Conservation (phyloP, 2,113 vertebrate genomes). For the Sigmodon hispidus region DNA sequence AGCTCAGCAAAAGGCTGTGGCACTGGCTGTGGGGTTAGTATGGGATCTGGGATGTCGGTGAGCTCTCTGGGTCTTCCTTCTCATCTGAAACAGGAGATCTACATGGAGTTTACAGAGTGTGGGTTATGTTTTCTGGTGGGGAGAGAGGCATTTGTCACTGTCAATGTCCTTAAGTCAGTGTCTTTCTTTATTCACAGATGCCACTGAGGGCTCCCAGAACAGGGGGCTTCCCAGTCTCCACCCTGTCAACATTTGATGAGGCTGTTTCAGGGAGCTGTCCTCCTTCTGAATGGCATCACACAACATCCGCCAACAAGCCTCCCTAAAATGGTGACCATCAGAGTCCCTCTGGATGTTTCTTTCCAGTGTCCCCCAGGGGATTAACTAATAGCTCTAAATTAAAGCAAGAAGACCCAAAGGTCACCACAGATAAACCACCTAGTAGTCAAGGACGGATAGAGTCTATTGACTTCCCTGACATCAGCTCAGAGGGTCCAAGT, state of each 20-base stretch:
- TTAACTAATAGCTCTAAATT: neutral
- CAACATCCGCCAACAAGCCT: neutral
- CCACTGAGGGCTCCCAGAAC: fast-evolving
- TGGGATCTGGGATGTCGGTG: fast-evolving
- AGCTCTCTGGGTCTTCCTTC: neutral
- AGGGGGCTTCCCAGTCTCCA: fast-evolving
- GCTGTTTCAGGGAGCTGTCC: too few species aligned
- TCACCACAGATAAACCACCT: neutral
- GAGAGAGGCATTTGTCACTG: fast-evolving
- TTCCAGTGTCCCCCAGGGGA: fast-evolving
- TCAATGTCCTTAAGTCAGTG: fast-evolving
- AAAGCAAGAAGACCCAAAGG: neutral
- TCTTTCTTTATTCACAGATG: too few species aligned
- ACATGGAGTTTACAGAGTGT: fast-evolving
- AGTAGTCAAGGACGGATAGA: fast-evolving
- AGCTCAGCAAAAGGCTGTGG: neutral
- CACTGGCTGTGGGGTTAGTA: fast-evolving
- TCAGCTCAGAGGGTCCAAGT: fast-evolving
- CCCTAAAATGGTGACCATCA: fast-evolving
- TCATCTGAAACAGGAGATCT: neutral
- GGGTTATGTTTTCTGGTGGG: fast-evolving
- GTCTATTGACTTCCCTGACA: neutral
- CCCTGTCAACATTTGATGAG: fast-evolving
- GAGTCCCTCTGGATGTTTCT: fast-evolving
- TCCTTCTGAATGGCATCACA: fast-evolving